Conservation (phyloP, 2,888 invertebrate species). For the Brachyptera risi region DNA sequence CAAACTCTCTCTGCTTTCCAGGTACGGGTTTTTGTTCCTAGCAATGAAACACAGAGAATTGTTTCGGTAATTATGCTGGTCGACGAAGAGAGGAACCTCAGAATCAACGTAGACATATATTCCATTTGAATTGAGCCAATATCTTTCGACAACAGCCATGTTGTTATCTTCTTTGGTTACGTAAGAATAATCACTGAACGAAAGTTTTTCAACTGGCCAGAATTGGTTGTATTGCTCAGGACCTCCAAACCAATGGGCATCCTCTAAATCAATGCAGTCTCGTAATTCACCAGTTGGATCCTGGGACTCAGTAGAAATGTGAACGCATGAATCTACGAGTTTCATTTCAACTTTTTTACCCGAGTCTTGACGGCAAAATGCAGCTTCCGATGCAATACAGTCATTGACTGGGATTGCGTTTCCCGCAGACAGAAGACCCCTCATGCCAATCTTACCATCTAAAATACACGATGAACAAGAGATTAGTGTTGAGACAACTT, state of each 20-base stretch:
- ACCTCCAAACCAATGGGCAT: conserved; percentile 6
- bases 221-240: conserved; percentile 9
- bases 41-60: conserved; percentile 24
- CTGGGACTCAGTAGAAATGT: background rate
- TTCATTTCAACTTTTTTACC: background rate
- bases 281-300: background rate
- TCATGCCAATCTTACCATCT: conserved; percentile 11
- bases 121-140: conserved; percentile 28
- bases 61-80: conserved; percentile 21
- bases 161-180: conserved; percentile 19
- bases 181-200: conserved; percentile 19
- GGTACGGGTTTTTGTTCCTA: conserved; percentile 23
- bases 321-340: background rate
- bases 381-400: background rate
- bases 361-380: background rate
- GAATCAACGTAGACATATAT: conserved; percentile 23
- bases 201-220: conserved; percentile 25
- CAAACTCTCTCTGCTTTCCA: background rate
- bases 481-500: too few species aligned
- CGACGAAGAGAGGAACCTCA: conserved; percentile 26
- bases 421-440: background rate
- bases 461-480: too few species aligned
- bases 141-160: conserved; percentile 25
- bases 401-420: background rate
- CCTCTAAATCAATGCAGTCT: conserved; percentile 3